Evolutionary conservation across 2,797 vertebrate species (phyloP).

Genomic region (Coilia nasus): DNA sequence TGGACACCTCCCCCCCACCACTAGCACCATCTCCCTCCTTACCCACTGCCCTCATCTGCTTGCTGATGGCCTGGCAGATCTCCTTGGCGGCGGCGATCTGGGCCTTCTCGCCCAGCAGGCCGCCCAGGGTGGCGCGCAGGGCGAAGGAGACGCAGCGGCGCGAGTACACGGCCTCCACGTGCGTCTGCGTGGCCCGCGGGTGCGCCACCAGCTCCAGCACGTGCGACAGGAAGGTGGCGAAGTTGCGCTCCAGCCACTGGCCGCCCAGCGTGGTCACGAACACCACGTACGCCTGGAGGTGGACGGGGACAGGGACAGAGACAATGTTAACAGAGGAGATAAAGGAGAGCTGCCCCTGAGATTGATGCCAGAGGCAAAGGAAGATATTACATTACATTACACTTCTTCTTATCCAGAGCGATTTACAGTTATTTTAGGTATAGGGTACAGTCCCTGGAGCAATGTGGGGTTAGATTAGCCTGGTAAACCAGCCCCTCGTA

Average conservation of each 20-base stretch:
- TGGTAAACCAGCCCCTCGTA: too few relatives aligned
- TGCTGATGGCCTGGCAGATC: slow-evolving; percentile 96
- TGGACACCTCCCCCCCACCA: slow-evolving; percentile 75
- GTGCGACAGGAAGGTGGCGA: slow-evolving; percentile 92
- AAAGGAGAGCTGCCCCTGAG: too few relatives aligned
- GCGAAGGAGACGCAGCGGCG: slow-evolving; percentile 98
- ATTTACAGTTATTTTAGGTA: too few relatives aligned
- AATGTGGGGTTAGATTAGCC: too few relatives aligned
- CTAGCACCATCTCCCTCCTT: slow-evolving; percentile 72
- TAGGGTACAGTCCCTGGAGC: too few relatives aligned
- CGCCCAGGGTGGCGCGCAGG: slow-evolving; percentile 93
- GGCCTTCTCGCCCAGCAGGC: slow-evolving; percentile 94
- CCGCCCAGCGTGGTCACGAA: slow-evolving; percentile 95
- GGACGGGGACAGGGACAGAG: neutral
- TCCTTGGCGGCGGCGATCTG: slow-evolving; percentile 98
- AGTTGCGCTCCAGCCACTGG: slow-evolving; percentile 97
- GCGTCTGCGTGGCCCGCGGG: slow-evolving; percentile 95
- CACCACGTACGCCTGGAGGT: slow-evolving; percentile 91
- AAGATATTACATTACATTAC: too few relatives aligned
- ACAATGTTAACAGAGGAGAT: too few relatives aligned
- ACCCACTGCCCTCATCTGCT: slow-evolving; percentile 99
- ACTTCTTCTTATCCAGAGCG: too few relatives aligned
- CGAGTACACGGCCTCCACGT: slow-evolving; percentile 97
- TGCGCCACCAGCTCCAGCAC: slow-evolving; percentile 96
- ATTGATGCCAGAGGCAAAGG: too few relatives aligned